Evolutionary conservation across 2,888 invertebrate species (phyloP).

Genomic region (Spilosoma lubricipeda): DNA sequence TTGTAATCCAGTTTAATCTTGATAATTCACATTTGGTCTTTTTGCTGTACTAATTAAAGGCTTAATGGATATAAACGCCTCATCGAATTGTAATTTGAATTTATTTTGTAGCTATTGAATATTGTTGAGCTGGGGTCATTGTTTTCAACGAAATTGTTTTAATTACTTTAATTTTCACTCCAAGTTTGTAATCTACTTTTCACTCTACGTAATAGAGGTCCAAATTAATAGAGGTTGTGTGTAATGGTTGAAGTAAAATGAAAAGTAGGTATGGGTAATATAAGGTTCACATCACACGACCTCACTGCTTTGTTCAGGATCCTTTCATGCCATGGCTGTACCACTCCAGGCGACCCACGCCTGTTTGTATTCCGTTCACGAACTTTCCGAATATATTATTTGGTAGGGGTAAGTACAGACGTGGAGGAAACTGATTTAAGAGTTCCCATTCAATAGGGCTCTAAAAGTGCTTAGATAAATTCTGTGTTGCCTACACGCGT

Average conservation of each 20-base stretch:
- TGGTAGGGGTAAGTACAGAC: constrained; percentile 72
- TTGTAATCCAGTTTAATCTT: constrained; percentile 53
- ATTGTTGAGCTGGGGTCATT: constrained; percentile 40
- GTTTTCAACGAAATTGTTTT: constrained; percentile 49
- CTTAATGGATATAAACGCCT: constrained; percentile 47
- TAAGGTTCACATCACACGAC: constrained; percentile 66
- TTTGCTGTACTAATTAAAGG: constrained; percentile 31
- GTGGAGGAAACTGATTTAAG: constrained; percentile 80
- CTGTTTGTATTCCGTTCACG: constrained; percentile 83
- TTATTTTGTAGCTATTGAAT: constrained; percentile 50
- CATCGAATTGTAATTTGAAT: constrained; percentile 56
- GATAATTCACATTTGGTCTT: constrained; percentile 45
- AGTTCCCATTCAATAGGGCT: constrained; percentile 72
- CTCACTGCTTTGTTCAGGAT: constrained; percentile 71
- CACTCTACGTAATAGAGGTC: constrained; percentile 41
- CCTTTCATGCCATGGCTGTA: constrained; percentile 71
- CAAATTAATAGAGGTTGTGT: constrained; percentile 50
- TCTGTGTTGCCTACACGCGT: constrained; percentile 56
- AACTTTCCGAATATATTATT: constrained; percentile 83
- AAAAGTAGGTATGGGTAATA: constrained; percentile 54
- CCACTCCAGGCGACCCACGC: constrained; percentile 69
- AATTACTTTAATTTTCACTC: constrained; percentile 52
- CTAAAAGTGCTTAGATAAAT: constrained; percentile 68
- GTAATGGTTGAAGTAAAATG: constrained; percentile 49
- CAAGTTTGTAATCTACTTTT: constrained; percentile 48